phyloP scores from a whole-genome alignment of 2,888 invertebrate genomes.

The Salpingus planirostris region DNA sequence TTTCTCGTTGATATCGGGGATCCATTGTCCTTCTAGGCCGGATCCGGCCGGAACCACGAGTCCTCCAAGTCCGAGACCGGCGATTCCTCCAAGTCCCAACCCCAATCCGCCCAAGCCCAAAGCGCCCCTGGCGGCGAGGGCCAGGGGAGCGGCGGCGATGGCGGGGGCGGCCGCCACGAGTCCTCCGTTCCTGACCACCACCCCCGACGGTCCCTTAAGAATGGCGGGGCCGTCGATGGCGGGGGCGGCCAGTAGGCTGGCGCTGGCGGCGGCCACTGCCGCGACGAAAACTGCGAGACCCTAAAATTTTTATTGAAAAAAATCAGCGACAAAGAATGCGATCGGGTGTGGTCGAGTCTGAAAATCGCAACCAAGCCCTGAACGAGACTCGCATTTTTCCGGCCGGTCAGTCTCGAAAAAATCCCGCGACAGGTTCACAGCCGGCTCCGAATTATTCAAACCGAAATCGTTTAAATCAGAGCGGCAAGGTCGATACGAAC shows the following conservation, averaged over 20 bases:
- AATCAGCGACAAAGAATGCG: no score
- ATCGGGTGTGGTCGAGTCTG: no score
- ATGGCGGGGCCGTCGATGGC: conserved; percentile 7
- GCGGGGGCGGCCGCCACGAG: conserved; percentile 9
- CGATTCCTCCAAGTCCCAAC: conserved; percentile 9
- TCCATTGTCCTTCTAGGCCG: conserved; percentile 21
- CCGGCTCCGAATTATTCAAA: no score
- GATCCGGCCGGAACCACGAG: conserved; percentile 19
- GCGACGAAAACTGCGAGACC: conserved; percentile 10
- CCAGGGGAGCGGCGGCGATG: conserved; percentile 15
- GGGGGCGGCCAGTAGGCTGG: conserved; percentile 6
- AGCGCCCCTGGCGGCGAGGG: neutral
- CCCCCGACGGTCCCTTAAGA: conserved; percentile 6
- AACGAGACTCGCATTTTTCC: no score
- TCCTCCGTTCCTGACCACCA: conserved; percentile 3
- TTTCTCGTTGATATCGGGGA: conserved; percentile 20
- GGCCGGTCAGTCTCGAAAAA: no score
- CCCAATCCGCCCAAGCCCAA: neutral
- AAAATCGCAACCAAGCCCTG: no score
- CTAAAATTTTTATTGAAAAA: conserved; percentile 5
- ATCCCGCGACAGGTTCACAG: no score
- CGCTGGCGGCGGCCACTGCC: conserved; percentile 7
- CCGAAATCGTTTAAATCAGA: no score
- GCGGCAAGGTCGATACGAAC: no score
- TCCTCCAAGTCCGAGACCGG: conserved; percentile 9